These are phyloP conservation scores for Poeciliopsis retropinna DNA, from an alignment of 2,113 vertebrate genomes.

Conservation along the genomic window DNA sequence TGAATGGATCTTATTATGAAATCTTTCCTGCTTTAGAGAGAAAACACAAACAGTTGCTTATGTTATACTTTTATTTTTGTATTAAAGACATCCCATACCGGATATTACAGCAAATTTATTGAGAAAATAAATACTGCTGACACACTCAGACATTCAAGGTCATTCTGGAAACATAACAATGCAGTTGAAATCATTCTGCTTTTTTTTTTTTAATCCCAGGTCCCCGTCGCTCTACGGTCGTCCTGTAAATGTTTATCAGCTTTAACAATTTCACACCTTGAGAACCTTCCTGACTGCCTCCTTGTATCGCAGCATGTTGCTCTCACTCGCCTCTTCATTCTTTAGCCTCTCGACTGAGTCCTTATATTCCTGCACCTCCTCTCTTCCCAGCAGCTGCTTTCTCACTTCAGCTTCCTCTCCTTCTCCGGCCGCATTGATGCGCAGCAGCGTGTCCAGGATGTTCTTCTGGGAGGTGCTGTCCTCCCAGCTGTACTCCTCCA, in stretches of 20 bases:
- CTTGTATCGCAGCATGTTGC: conserved; percentile 85
- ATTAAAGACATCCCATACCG: conserved; percentile 1
- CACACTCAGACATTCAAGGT: conserved; percentile 6
- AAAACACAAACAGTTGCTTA: not conserved
- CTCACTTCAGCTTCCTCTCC: conserved; percentile 61
- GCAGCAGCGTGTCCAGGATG: conserved; percentile 79
- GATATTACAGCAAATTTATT: conserved; percentile 12
- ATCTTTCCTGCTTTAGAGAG: conserved; percentile 1
- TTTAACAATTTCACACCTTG: conserved; percentile 51
- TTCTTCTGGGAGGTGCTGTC: conserved; percentile 88
- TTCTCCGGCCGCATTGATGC: conserved; percentile 71
- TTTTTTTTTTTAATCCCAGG: not conserved
- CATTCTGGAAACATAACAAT: not conserved
- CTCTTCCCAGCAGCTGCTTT: conserved; percentile 82
- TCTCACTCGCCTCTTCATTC: conserved; percentile 88
- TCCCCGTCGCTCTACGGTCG: conserved; percentile 5
- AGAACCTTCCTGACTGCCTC: conserved; percentile 89
- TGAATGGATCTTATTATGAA: conserved; percentile 15
- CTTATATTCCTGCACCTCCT: conserved; percentile 85
- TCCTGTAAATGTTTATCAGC: conserved; percentile 9
- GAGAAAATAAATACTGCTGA: conserved; percentile 40
- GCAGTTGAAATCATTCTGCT: not conserved
- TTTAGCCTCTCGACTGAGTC: conserved; percentile 84
- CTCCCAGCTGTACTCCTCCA: conserved; percentile 93
- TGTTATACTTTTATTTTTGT: conserved; percentile 44